Conservation (phyloP, 2,797 vertebrate genomes). For the Aulostomus chinensis region DNA sequence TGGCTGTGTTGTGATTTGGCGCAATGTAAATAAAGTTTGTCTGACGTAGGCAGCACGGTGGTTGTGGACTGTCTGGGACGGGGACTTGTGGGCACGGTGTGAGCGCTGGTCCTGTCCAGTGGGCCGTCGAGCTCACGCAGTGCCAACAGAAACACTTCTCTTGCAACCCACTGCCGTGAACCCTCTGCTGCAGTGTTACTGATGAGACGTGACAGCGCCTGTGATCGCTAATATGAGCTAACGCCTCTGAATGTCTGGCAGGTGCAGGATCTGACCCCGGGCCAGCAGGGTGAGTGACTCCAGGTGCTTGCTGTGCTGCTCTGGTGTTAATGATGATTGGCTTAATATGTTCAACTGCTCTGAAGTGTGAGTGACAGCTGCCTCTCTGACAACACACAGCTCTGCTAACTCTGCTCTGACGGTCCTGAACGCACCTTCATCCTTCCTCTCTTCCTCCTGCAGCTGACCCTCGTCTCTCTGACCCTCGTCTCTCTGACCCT, state of each 20-base stretch:
- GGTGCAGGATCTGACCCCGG: not conserved
- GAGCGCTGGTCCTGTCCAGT: constrained; percentile 48
- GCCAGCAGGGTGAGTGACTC: constrained; percentile 28
- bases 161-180: constrained; percentile 89
- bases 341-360: constrained; percentile 95
- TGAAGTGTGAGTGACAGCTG: constrained; percentile 78
- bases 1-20: too few relatives aligned
- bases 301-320: not conserved
- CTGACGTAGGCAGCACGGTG: too few relatives aligned
- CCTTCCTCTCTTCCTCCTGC: not conserved
- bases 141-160: constrained; percentile 87
- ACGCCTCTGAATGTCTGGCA: constrained; percentile 13
- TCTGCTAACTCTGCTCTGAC: rapidly evolving
- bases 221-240: too few relatives aligned
- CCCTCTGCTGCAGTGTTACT: constrained; percentile 87
- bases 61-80: too few relatives aligned
- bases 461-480: constrained; percentile 9
- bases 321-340: constrained; percentile 84
- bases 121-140: constrained; percentile 46
- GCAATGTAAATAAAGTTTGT: too few relatives aligned
- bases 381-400: constrained; percentile 56
- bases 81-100: constrained; percentile 37
- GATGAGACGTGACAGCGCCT: constrained; percentile 77
- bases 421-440: not conserved
- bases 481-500: not conserved